Conservation (phyloP, 2,888 invertebrate genomes). For the Aporophyla nigra region DNA sequence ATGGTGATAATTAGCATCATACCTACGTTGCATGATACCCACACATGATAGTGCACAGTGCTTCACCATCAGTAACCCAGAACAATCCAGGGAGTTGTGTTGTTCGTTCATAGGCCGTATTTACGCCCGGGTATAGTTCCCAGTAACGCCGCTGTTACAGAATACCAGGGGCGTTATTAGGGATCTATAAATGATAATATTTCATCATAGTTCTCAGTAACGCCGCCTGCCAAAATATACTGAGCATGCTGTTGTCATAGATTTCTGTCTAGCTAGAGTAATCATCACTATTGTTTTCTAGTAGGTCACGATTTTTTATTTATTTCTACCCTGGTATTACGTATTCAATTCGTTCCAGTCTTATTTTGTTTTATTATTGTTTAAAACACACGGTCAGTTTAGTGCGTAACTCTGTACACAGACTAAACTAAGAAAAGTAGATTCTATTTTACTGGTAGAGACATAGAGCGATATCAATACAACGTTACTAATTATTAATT, state of each 20-base stretch:
- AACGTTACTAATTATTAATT: neutral
- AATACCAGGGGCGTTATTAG: too few relatives aligned
- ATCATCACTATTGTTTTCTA: neutral
- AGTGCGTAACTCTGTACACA: neutral
- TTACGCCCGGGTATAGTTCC: neutral
- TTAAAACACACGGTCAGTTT: neutral
- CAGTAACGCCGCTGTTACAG: neutral
- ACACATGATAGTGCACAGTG: neutral
- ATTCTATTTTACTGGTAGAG: neutral
- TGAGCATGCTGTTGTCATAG: neutral
- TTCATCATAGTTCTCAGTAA: neutral
- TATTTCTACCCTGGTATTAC: too few relatives aligned
- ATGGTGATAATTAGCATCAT: neutral
- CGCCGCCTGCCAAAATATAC: conserved; percentile 23
- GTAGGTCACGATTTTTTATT: neutral
- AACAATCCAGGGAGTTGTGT: neutral
- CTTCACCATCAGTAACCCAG: neutral
- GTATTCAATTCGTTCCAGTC: neutral
- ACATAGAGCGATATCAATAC: neutral
- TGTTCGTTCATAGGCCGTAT: neutral
- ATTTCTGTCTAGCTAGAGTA: too few relatives aligned
- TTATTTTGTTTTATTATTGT: too few relatives aligned
- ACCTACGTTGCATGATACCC: too few relatives aligned
- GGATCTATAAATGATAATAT: too few relatives aligned
- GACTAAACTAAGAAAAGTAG: neutral